These are phyloP conservation scores for Calephelis perditalis DNA, from an alignment of 2,888 invertebrate genomes.

Conservation along the genomic window DNA sequence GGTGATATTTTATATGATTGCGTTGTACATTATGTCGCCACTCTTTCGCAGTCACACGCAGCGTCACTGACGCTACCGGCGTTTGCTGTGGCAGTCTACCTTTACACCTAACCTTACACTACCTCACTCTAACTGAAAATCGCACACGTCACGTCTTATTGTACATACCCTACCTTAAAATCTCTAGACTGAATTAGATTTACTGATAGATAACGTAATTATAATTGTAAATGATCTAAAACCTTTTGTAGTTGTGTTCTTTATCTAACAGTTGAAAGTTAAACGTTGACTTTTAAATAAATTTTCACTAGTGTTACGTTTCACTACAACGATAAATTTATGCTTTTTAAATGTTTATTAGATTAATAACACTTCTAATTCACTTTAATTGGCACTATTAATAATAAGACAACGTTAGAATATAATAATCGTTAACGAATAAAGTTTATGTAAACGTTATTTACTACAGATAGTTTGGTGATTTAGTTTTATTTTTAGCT, in stretches of 20 bases:
- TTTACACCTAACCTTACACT: constrained; percentile 30
- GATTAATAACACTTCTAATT: constrained; percentile 44
- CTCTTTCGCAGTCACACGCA: no score
- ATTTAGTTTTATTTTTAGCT: constrained; percentile 39
- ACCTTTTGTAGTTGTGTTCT: constrained; percentile 39
- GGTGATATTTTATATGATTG: no score
- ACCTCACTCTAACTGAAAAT: constrained; percentile 55
- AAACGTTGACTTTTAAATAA: constrained; percentile 30
- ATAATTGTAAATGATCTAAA: constrained; percentile 45
- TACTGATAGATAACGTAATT: constrained; percentile 53
- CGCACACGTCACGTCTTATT: constrained; percentile 48
- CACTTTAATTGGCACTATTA: constrained; percentile 68
- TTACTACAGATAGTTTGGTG: constrained; percentile 32
- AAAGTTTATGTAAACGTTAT: constrained; percentile 38
- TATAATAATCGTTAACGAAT: constrained; percentile 46
- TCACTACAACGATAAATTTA: constrained; percentile 65
- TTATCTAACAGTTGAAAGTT: constrained; percentile 34
- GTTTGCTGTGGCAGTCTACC: neutral
- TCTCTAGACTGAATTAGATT: constrained; percentile 74
- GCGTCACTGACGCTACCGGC: no score
- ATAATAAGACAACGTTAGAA: constrained; percentile 50
- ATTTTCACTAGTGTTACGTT: constrained; percentile 44
- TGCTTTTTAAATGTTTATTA: constrained; percentile 50
- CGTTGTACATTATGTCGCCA: no score
- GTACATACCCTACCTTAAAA: constrained; percentile 47